Evolutionary conservation across 2,113 vertebrate species (phyloP).

Genomic region (Podocnemis expansa): DNA sequence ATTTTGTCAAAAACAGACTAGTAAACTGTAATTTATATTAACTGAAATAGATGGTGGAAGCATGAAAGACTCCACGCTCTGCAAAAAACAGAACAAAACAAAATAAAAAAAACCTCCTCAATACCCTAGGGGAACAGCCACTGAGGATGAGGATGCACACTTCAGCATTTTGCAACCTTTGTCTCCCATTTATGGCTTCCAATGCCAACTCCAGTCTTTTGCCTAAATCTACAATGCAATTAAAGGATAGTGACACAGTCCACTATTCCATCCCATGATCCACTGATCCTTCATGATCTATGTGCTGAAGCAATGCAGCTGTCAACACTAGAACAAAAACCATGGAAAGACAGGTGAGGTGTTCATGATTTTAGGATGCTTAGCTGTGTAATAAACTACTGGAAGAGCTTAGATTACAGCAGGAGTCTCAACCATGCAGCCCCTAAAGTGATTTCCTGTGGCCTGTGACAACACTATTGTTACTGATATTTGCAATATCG

Average conservation of each 20-base stretch:
- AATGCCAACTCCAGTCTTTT: background rate
- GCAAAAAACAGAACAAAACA: too few relatives aligned
- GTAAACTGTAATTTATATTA: background rate
- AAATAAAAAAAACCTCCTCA: background rate
- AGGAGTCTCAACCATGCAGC: too few relatives aligned
- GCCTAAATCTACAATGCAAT: background rate
- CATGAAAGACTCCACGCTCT: background rate
- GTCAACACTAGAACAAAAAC: background rate
- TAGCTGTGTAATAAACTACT: background rate
- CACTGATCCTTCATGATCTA: background rate
- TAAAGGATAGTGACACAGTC: background rate
- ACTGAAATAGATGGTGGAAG: background rate
- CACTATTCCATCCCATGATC: background rate
- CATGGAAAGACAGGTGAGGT: background rate
- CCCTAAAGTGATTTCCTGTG: too few relatives aligned
- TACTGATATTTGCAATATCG: too few relatives aligned
- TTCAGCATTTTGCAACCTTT: background rate
- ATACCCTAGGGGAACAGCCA: background rate
- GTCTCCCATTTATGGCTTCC: background rate
- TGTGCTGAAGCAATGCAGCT: background rate
- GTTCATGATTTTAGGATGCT: background rate
- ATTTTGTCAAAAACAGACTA: background rate
- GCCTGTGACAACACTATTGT: too few relatives aligned
- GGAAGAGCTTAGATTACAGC: background rate
- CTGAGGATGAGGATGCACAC: background rate